Conservation (phyloP, 2,888 invertebrate genomes). For the Melinaea menophilus region DNA sequence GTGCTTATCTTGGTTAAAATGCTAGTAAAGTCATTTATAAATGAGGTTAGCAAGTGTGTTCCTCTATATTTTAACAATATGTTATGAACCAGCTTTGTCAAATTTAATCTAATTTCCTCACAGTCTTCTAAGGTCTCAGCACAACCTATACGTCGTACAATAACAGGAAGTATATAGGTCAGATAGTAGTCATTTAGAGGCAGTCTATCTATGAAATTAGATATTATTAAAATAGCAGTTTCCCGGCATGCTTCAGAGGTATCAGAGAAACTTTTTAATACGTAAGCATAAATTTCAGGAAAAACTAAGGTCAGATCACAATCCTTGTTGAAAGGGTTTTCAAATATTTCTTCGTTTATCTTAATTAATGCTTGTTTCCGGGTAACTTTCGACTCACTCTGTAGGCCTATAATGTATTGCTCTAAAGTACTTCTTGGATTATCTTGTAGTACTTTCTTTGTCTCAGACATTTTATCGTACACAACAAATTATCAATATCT, state of each 20-base stretch:
- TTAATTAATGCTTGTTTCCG: slow-evolving; percentile 77
- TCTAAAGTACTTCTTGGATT: slow-evolving; percentile 59
- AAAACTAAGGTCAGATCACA: slow-evolving; percentile 60
- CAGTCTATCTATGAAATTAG: slow-evolving; percentile 75
- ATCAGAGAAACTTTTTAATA: slow-evolving; percentile 73
- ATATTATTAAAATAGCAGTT: slow-evolving; percentile 73
- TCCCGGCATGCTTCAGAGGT: slow-evolving; percentile 81
- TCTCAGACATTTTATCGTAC: slow-evolving; percentile 46
- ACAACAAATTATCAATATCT: slow-evolving; percentile 10
- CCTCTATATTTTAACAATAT: slow-evolving; percentile 82
- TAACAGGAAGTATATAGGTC: slow-evolving; percentile 84
- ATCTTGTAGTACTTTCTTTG: slow-evolving; percentile 47
- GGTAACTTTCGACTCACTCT: slow-evolving; percentile 79
- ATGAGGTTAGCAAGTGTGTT: slow-evolving; percentile 79
- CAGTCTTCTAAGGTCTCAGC: slow-evolving; percentile 82
- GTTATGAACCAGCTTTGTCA: slow-evolving; percentile 81
- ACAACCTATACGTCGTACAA: slow-evolving; percentile 87
- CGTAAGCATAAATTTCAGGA: slow-evolving; percentile 61
- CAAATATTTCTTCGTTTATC: slow-evolving; percentile 71
- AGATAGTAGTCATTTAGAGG: slow-evolving; percentile 85
- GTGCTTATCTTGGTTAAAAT: slow-evolving; percentile 84
- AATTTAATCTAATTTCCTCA: slow-evolving; percentile 89
- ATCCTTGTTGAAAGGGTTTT: slow-evolving; percentile 52
- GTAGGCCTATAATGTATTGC: slow-evolving; percentile 61
- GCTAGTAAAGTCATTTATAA: slow-evolving; percentile 85